Evolutionary conservation across 2,888 invertebrate genomes (phyloP), one percentile per base, ranked within the genome.

Genomic region (Cephus spinipes): DNA sequence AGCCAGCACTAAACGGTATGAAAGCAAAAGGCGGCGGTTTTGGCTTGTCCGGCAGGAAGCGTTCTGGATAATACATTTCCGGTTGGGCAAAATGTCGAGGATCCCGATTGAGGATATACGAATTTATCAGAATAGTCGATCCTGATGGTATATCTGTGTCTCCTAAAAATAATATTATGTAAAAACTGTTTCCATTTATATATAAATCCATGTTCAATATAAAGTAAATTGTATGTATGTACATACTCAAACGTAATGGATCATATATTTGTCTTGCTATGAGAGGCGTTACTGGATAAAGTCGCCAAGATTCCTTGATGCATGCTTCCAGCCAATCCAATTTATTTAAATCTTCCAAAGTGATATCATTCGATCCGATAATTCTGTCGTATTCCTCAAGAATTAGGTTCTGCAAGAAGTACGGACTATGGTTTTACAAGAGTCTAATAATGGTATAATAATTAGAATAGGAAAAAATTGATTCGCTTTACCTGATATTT

Each of bases 81-180:
- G 94, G 93, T 12, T 93, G 91, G 0, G 93, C 91, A 83, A 92
- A 94, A 80, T 91, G 87, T n/a, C 91, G 87, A 0, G 91, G 89
- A 84, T 93, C 92, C 31, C 92, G 89, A 81, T 94, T 93, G 23
- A 93, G 87, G 1, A 90, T 83, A 74, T 90, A 91, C 0, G 90
- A 86, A 77, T 91, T 89, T 12, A 92, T 81, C 15, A 91, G 76
- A 4, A 91, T 89, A 12, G 90, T 90, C 0, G 90, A 89, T 3
- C 91, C 92, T 0, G 85, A 80, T 9, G 92, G 90, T 30, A 92
- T 86, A 6, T 87, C 84, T 68, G 86, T 84, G 1, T 87, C 87
- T 84, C 87, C 92, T 92, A 81, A 55, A 55, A 55, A 75, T 40
- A 73, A 35, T 76, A 23, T 33, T n/a, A 34, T 15, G 30, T 74